Evolutionary conservation across 2,888 invertebrate genomes (phyloP).

Genomic region (Callyntrura guangdongensis): DNA sequence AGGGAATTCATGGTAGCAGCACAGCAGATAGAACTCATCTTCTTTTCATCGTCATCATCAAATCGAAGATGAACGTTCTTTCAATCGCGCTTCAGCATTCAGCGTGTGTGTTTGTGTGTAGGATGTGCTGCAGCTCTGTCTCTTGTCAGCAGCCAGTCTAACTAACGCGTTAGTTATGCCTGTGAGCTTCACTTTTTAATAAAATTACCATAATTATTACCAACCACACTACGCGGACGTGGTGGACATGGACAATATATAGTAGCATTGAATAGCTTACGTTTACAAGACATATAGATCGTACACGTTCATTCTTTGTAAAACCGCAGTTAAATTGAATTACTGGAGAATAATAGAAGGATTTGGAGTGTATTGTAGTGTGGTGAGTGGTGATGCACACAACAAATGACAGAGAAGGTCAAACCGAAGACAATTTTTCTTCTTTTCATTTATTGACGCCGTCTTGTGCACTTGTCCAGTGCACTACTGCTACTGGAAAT

Average conservation of each 20-base stretch:
- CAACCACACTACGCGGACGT: background rate
- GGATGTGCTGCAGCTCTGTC: background rate
- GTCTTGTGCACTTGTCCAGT: too few relatives aligned
- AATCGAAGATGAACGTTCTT: slow-evolving; percentile 17
- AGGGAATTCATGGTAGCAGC: background rate
- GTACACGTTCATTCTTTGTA: background rate
- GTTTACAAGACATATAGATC: too few relatives aligned
- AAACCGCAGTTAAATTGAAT: background rate
- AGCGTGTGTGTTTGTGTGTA: background rate
- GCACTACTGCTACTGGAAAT: slow-evolving; percentile 53
- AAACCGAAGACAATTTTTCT: slow-evolving; percentile 42
- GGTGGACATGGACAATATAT: background rate
- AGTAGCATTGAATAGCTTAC: background rate
- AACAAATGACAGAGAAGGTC: slow-evolving; percentile 22
- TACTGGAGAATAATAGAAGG: background rate
- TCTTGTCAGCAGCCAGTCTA: background rate
- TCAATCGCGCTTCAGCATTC: background rate
- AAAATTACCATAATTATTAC: slow-evolving; percentile 35
- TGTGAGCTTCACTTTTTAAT: slow-evolving; percentile 7
- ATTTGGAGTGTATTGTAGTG: background rate
- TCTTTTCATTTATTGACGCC: background rate
- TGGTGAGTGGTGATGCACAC: background rate
- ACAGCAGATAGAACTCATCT: slow-evolving; percentile 11
- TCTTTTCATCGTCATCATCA: slow-evolving; percentile 26
- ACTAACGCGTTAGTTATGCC: background rate